These are phyloP conservation scores for Ceratotherium simum DNA, from an alignment of 2,113 vertebrate genomes.

Conservation along the genomic window DNA sequence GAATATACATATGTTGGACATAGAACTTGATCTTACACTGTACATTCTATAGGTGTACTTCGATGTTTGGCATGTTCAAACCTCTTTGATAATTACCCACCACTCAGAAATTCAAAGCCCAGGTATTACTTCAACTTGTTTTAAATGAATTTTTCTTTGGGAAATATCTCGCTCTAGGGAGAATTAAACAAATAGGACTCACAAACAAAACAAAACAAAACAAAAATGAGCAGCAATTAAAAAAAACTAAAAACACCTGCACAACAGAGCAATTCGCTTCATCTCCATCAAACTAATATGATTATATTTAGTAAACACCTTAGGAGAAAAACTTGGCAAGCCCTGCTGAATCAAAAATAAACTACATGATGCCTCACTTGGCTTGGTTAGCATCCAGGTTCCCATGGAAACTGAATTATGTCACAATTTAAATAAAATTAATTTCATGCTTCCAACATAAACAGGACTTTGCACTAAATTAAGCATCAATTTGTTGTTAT, in stretches of 20 bases:
- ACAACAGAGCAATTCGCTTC: neutral
- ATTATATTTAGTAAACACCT: constrained; percentile 43
- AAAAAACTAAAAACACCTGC: neutral
- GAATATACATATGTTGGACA: neutral
- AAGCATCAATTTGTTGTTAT: neutral
- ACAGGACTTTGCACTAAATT: neutral
- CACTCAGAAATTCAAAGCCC: neutral
- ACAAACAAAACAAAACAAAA: neutral
- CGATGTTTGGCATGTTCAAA: neutral
- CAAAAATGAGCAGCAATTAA: neutral
- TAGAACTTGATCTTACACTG: neutral
- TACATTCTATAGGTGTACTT: neutral
- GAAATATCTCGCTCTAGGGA: neutral
- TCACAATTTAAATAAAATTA: constrained; percentile 49
- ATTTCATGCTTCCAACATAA: constrained; percentile 18
- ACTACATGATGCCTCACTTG: neutral
- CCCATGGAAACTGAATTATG: constrained; percentile 59
- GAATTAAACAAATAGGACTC: neutral
- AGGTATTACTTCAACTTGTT: neutral
- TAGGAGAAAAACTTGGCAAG: constrained; percentile 28
- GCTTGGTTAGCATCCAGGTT: constrained; percentile 28
- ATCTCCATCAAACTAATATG: neutral
- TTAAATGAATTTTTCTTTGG: neutral
- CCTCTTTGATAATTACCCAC: neutral
- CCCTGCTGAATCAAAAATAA: neutral